These are phyloP conservation scores for Desmodus rotundus DNA, from an alignment of 2,113 vertebrate species.

Conservation along the genomic window DNA sequence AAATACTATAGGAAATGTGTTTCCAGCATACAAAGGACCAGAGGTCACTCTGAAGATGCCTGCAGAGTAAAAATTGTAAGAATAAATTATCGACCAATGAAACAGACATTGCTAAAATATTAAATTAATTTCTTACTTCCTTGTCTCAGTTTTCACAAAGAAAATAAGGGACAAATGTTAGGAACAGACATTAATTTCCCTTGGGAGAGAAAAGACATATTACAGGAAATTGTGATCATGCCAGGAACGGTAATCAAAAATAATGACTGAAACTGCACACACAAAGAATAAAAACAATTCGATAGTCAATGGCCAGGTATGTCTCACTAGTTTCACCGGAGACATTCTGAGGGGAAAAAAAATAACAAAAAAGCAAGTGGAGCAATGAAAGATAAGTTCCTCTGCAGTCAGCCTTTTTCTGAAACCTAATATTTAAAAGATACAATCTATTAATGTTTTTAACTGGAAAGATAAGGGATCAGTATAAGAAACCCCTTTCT, in stretches of 20 bases:
- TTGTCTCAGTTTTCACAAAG: conserved; percentile 74
- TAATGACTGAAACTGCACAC: conserved; percentile 73
- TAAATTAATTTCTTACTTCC: conserved; percentile 75
- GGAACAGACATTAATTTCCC: conserved; percentile 80
- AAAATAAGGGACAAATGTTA: conserved; percentile 77
- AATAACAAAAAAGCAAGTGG: background rate
- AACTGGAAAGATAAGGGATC: conserved; percentile 41
- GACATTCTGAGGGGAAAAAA: background rate
- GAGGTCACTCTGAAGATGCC: conserved; percentile 54
- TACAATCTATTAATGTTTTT: background rate
- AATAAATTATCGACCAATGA: conserved; percentile 75
- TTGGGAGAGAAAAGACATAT: conserved; percentile 77
- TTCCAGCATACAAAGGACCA: conserved; percentile 49
- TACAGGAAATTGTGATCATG: conserved; percentile 78
- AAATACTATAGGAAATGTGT: conserved; percentile 52
- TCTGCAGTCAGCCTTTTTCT: conserved; percentile 27
- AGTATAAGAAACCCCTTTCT: background rate
- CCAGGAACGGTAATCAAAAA: conserved; percentile 81
- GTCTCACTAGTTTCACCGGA: conserved; percentile 54
- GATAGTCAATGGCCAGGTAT: conserved; percentile 49
- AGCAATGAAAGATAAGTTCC: conserved; percentile 53
- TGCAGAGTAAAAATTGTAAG: conserved; percentile 67
- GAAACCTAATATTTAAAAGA: conserved; percentile 60
- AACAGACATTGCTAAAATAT: conserved; percentile 71
- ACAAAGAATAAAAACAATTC: conserved; percentile 57